phyloP scores from a whole-genome alignment of 2,797 vertebrate genomes.

The Lepus oiostolus region DNA sequence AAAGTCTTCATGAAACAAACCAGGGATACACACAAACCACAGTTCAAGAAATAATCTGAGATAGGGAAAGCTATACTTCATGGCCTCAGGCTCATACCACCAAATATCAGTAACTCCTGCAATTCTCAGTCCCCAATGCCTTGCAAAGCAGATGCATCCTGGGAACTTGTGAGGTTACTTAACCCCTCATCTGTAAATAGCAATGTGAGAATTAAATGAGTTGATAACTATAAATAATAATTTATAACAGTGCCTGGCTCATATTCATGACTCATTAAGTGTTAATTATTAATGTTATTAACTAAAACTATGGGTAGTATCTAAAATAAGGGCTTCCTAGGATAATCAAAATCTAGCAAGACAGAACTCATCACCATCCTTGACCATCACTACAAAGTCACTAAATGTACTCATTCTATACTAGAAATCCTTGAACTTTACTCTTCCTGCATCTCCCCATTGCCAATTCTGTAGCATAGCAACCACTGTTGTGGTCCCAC shows the following conservation, averaged over 20 bases:
- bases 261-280: background rate
- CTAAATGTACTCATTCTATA: background rate
- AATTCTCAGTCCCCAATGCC: background rate
- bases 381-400: background rate
- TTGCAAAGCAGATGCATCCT: background rate
- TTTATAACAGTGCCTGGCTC: background rate
- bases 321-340: slow-evolving; percentile 9
- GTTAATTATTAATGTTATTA: slow-evolving; percentile 1
- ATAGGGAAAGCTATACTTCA: background rate
- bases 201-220: background rate
- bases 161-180: background rate
- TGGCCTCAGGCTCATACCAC: background rate
- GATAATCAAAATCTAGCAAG: background rate
- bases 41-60: background rate
- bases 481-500: no score
- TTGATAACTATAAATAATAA: slow-evolving; percentile 5
- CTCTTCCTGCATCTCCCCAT: background rate
- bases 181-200: background rate
- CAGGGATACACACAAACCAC: background rate
- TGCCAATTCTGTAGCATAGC: background rate
- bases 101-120: background rate
- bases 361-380: background rate
- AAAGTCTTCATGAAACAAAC: slow-evolving; percentile 13
- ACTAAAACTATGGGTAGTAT: background rate
- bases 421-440: background rate